Conservation (phyloP, 2,797 vertebrate genomes). For the Acipenser transmontanus region DNA sequence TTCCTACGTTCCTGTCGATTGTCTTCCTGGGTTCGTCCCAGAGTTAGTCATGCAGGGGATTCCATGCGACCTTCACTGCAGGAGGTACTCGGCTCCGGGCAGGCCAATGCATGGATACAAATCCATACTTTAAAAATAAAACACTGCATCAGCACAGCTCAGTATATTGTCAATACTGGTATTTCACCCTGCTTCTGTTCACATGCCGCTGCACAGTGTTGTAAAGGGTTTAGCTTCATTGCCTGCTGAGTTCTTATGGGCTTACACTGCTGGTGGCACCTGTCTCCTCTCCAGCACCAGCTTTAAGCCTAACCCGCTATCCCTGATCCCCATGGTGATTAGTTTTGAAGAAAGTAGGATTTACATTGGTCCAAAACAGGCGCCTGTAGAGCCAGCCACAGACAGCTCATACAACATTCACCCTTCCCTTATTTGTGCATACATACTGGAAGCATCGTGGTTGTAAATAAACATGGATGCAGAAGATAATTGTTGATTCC, state of each 20-base stretch:
- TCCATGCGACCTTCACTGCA: constrained; percentile 31
- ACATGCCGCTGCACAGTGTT: constrained; percentile 35
- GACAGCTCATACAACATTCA: no score
- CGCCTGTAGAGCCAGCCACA: constrained; percentile 38
- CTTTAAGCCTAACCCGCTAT: constrained; percentile 48
- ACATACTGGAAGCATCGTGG: no score
- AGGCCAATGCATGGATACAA: constrained; percentile 35
- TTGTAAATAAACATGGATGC: no score
- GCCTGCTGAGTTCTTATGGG: constrained; percentile 30
- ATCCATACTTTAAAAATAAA: constrained; percentile 7
- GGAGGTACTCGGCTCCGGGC: constrained; percentile 20
- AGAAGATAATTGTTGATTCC: no score
- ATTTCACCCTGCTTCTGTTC: constrained; percentile 29
- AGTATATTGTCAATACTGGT: constrained; percentile 35
- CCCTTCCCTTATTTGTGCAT: no score
- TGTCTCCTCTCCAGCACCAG: constrained; percentile 63
- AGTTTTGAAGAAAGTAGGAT: constrained; percentile 62
- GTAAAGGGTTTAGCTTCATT: constrained; percentile 41
- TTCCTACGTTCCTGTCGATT: neutral
- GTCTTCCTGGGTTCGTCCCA: constrained; percentile 27
- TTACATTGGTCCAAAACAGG: constrained; percentile 54
- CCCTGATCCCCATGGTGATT: constrained; percentile 65
- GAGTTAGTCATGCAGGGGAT: constrained; percentile 19
- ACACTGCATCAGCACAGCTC: constrained; percentile 29
- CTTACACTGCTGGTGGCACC: constrained; percentile 55